Percentiles rank a stretch among this genome's conserved stretches.
Conservation (phyloP, 2,888 invertebrate genomes). For the Leptinotarsa peninsularis region DNA sequence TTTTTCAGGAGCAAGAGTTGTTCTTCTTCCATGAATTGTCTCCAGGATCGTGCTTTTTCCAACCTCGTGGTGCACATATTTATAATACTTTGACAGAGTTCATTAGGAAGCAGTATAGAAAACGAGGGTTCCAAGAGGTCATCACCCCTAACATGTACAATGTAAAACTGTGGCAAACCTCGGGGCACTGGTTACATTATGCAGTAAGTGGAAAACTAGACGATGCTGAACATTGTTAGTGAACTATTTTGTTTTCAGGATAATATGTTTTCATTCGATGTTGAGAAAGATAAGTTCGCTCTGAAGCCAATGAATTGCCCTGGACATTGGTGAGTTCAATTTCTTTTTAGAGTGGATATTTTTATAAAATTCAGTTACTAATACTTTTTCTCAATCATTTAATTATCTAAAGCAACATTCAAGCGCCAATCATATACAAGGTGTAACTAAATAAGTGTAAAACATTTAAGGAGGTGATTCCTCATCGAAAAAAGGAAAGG, state of each 20-base stretch:
- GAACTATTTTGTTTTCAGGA: conserved; percentile 68
- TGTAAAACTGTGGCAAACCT: conserved; percentile 95
- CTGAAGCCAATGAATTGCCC: conserved; percentile 99
- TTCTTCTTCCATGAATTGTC: conserved; percentile 99
- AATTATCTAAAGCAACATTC: too few relatives aligned
- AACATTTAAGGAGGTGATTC: too few relatives aligned
- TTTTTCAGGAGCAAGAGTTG: conserved; percentile 88
- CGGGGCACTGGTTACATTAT: conserved; percentile 99
- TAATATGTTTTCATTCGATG: conserved; percentile 96
- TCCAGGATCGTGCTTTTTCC: conserved; percentile 98
- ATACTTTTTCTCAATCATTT: too few relatives aligned
- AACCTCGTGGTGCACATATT: conserved; percentile 95
- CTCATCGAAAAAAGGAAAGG: too few relatives aligned
- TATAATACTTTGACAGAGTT: conserved; percentile 94
- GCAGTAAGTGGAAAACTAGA: conserved; percentile 68
- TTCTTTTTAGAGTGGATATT: too few relatives aligned
- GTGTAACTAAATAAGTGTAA: too few relatives aligned
- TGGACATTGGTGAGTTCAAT: conserved; percentile 85
- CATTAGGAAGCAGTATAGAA: conserved; percentile 87
- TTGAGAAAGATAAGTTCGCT: conserved; percentile 96
- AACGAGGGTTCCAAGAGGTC: conserved; percentile 94
- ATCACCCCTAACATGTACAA: conserved; percentile 97
- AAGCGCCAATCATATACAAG: too few relatives aligned
- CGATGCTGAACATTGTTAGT: too few relatives aligned
- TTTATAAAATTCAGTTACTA: too few relatives aligned